Evolutionary conservation across 1,140 invertebrate species (phyloP).

Genomic region (Drosophila punjabiensis): DNA sequence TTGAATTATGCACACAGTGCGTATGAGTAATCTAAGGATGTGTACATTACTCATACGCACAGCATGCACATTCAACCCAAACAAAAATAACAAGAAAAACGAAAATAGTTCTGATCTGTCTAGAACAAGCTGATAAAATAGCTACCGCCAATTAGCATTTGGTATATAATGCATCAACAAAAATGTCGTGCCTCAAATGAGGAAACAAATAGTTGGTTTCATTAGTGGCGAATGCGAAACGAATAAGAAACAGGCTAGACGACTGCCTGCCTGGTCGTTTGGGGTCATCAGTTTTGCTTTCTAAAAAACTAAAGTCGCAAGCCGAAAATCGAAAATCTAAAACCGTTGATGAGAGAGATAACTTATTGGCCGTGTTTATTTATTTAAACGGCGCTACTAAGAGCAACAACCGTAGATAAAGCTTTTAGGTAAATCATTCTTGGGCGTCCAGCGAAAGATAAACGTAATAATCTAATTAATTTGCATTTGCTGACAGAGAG

Average conservation of each 20-base stretch:
- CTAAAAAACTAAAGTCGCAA: constrained; percentile 37
- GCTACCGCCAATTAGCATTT: constrained; percentile 21
- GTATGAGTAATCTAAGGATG: too few species aligned
- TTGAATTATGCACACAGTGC: too few species aligned
- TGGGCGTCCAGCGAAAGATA: constrained; percentile 59
- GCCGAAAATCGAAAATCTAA: constrained; percentile 7
- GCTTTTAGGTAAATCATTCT: constrained; percentile 68
- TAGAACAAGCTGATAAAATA: constrained; percentile 7
- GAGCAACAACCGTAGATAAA: constrained; percentile 58
- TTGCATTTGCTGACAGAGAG: constrained; percentile 55
- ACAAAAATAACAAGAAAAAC: too few species aligned
- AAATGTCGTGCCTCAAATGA: constrained; percentile 40
- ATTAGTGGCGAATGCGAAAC: constrained; percentile 49
- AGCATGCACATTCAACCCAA: background rate
- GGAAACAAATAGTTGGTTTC: constrained; percentile 56
- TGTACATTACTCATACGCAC: too few species aligned
- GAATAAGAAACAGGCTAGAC: constrained; percentile 51
- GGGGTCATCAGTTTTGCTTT: constrained; percentile 58
- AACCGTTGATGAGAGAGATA: constrained; percentile 31
- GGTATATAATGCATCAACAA: constrained; percentile 40
- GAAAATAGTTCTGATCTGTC: constrained; percentile 13
- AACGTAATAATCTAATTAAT: constrained; percentile 73
- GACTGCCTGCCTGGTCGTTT: constrained; percentile 21
- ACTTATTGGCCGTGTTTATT: constrained; percentile 64
- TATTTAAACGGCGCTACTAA: constrained; percentile 67